These are phyloP conservation scores for Drosophila santomea DNA, from an alignment of 1,140 invertebrate genomes.

Conservation along the genomic window DNA sequence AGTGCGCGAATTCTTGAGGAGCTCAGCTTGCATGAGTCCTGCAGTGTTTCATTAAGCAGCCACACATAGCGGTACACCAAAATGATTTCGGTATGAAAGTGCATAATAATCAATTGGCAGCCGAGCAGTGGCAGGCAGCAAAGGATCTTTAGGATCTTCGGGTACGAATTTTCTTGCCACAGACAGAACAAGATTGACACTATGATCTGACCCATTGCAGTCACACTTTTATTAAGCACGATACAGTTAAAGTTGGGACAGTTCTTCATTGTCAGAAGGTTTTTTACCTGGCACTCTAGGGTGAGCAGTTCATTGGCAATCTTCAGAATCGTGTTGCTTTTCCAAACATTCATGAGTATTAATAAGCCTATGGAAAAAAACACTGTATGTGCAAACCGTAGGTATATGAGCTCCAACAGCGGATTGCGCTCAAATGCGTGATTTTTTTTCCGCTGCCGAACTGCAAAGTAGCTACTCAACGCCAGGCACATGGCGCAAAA, in stretches of 20 bases:
- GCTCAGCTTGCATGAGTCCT: not conserved
- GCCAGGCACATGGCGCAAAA: not conserved
- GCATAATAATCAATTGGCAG: conserved; percentile 17
- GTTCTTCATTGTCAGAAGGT: not conserved
- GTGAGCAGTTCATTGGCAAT: conserved; percentile 29
- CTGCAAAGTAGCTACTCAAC: not conserved
- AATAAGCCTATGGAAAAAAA: not conserved
- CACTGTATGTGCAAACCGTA: not conserved
- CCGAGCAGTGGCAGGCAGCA: not conserved
- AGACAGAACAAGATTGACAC: not conserved
- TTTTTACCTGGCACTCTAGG: no score
- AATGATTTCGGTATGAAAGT: conserved; percentile 29
- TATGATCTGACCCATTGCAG: not conserved
- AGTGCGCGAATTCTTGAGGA: conserved; percentile 8
- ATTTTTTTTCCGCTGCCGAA: not conserved
- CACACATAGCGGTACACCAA: conserved; percentile 48
- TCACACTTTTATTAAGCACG: conserved; percentile 8
- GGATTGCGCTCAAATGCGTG: conserved; percentile 32
- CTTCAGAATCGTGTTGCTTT: conserved; percentile 2
- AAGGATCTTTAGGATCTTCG: not conserved
- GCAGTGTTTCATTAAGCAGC: conserved; percentile 42
- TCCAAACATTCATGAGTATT: conserved; percentile 15
- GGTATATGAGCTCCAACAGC: conserved; percentile 10
- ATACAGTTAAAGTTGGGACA: conserved; percentile 1
- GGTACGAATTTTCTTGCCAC: not conserved